Percentiles rank a stretch among this genome's conserved stretches.
Conservation (phyloP, 2,797 vertebrate species). For the Pitangus sulphuratus region DNA sequence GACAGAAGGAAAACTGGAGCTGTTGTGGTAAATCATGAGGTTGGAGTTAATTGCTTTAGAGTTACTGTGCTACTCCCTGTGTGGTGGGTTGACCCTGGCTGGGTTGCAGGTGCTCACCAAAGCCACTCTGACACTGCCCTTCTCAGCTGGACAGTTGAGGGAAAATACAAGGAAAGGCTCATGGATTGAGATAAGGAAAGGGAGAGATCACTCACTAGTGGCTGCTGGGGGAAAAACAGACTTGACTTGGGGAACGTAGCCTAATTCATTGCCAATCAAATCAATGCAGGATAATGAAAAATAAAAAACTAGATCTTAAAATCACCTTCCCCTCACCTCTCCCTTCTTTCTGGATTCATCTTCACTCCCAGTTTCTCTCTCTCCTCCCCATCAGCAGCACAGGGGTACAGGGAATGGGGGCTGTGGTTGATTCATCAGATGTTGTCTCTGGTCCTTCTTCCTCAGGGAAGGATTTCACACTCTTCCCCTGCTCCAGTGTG, state of each 20-base stretch:
- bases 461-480: neutral
- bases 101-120: neutral
- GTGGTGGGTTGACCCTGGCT: neutral
- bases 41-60: rapidly evolving
- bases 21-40: neutral
- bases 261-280: neutral
- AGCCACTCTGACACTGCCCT: neutral
- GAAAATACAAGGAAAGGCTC: neutral
- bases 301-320: neutral
- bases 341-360: neutral
- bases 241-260: neutral
- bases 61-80: neutral
- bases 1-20: neutral
- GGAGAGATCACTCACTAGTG: neutral
- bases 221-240: rapidly evolving
- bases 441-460: neutral
- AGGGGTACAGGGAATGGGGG: neutral
- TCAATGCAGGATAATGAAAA: neutral
- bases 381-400: neutral
- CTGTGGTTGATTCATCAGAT: neutral
- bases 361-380: neutral
- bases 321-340: neutral
- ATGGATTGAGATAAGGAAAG: rapidly evolving
- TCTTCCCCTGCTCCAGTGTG: neutral
- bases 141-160: neutral